A percentile compares a stretch with the other conserved stretches of the same genome.
Evolutionary conservation across 2,113 vertebrate genomes (phyloP).

Genomic region (Albula goreensis): DNA sequence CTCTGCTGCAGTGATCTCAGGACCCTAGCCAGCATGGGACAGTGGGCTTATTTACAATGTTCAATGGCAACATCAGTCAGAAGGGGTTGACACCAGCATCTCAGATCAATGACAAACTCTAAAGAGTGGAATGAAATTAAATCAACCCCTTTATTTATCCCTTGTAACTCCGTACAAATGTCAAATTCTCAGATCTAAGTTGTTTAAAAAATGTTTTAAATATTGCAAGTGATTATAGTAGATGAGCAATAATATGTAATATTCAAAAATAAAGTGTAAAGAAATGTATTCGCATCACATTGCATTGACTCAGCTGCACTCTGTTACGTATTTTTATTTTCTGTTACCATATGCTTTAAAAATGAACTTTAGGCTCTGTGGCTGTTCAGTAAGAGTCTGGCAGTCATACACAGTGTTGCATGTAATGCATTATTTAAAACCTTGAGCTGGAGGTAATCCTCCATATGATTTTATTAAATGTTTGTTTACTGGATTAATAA

Average conservation of each 20-base stretch:
- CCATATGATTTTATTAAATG: too few species aligned
- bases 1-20: constrained; percentile 9
- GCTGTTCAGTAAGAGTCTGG: too few species aligned
- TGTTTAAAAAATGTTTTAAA: constrained; percentile 67
- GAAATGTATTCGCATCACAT: background rate
- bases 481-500: too few species aligned
- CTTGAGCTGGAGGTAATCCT: too few species aligned
- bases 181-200: constrained; percentile 50
- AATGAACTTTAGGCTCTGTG: too few species aligned
- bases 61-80: constrained; percentile 14
- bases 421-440: too few species aligned
- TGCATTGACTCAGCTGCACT: too few species aligned
- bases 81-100: constrained; percentile 71
- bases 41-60: background rate
- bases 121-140: constrained; percentile 48
- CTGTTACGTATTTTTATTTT: too few species aligned
- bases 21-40: background rate
- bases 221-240: constrained; percentile 81
- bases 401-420: too few species aligned
- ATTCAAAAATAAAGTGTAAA: constrained; percentile 62
- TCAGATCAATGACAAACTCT: constrained; percentile 49
- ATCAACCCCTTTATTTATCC: constrained; percentile 41
- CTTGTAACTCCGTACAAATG: constrained; percentile 42
- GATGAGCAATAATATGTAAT: constrained; percentile 86
- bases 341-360: too few species aligned